phyloP scores from a whole-genome alignment of 92 coral and sea anemone species.

The Hydrozoanthus gracilis region DNA sequence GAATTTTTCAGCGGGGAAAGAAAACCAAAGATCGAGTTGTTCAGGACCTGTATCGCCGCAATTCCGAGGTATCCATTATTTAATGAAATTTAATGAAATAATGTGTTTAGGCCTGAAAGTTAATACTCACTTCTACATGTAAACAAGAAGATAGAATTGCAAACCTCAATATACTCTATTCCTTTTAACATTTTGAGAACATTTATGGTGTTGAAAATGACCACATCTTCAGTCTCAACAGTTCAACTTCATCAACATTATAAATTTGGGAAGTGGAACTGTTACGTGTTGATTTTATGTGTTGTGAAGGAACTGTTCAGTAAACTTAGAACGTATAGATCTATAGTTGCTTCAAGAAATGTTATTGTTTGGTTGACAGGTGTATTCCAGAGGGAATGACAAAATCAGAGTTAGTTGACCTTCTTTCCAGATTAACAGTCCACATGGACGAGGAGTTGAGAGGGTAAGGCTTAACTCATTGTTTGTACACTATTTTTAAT shows the following conservation, averaged over 20 bases:
- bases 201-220: neutral
- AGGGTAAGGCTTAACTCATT: constrained; percentile 63
- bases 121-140: too few species aligned
- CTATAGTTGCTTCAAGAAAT: neutral
- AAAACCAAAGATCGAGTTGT: constrained; percentile 91
- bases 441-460: constrained; percentile 99
- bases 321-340: neutral
- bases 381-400: constrained; percentile 99
- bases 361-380: constrained; percentile 29
- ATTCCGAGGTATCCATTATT: constrained; percentile 79
- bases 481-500: too few species aligned
- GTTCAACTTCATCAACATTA: too few species aligned
- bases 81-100: too few species aligned
- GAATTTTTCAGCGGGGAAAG: constrained; percentile 86
- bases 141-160: too few species aligned
- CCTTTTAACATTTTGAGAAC: too few species aligned
- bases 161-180: too few species aligned
- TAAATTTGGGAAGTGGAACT: too few species aligned
- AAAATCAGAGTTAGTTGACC: constrained; percentile 91
- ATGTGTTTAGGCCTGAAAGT: too few species aligned
- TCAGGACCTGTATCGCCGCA: constrained; percentile 97
- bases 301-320: neutral
- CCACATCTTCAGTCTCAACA: neutral
- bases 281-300: too few species aligned
- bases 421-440: constrained; percentile 90